A percentile compares a stretch with the other conserved stretches of the same genome.
Evolutionary conservation across 2,888 invertebrate species (phyloP).

Genomic region (Cataglyphis livida): DNA sequence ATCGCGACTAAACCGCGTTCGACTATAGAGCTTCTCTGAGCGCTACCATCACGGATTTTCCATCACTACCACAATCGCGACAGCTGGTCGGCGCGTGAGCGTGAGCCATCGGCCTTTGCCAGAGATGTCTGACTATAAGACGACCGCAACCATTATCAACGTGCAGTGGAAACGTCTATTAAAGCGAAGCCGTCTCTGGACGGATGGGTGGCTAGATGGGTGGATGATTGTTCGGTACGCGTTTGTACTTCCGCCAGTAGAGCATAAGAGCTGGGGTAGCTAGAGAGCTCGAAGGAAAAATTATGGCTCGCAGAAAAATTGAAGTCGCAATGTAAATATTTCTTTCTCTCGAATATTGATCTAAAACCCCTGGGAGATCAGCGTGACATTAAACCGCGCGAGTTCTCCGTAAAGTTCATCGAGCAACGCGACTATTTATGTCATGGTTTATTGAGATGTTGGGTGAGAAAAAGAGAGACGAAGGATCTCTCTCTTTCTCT

Average conservation of each 20-base stretch:
- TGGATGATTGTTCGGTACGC: constrained; percentile 27
- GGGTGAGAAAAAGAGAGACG: neutral
- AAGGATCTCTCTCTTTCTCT: too few species aligned
- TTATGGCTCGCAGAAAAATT: neutral
- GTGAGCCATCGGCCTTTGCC: neutral
- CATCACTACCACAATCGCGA: constrained; percentile 7
- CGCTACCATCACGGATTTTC: constrained; percentile 45
- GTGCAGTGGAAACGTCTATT: constrained; percentile 20
- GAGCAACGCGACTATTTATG: constrained; percentile 4
- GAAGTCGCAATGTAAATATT: constrained; percentile 18
- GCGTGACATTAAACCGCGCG: neutral
- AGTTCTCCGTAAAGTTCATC: neutral
- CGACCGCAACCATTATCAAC: constrained; percentile 30
- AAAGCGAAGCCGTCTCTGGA: constrained; percentile 23
- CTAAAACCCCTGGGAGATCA: neutral
- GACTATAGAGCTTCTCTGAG: constrained; percentile 49
- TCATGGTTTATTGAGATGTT: neutral
- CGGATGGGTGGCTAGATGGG: neutral
- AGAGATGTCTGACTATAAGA: constrained; percentile 53
- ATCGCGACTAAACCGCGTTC: constrained; percentile 54
- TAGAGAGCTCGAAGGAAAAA: constrained; percentile 12
- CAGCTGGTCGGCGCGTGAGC: neutral
- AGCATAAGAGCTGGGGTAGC: constrained; percentile 3
- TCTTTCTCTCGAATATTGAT: constrained; percentile 17
- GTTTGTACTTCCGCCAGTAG: constrained; percentile 38